Conservation (phyloP, 1,140 invertebrate species). For the Aphelinus atriplicis region DNA sequence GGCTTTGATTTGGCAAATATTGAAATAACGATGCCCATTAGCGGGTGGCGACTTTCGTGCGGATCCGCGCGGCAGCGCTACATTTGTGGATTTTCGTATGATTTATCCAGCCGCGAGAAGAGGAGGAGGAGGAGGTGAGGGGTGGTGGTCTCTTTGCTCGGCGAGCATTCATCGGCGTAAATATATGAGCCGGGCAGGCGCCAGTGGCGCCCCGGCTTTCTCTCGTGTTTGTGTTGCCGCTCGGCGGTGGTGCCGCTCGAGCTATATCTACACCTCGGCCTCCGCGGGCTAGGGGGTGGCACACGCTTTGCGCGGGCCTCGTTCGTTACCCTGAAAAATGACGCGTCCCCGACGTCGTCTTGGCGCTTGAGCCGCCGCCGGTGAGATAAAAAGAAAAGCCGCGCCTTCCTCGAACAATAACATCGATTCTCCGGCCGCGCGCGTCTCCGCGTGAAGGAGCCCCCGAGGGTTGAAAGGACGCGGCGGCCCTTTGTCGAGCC, state of each 20-base stretch:
- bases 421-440: neutral
- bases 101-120: constrained; percentile 31
- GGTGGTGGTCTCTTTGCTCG: constrained; percentile 21
- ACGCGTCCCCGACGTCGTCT: constrained; percentile 37
- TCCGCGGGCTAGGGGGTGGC: neutral
- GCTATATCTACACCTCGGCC: no score
- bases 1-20: constrained; percentile 38
- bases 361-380: neutral
- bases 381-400: no score
- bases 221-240: neutral
- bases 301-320: constrained; percentile 24
- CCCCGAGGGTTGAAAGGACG: constrained; percentile 11
- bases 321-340: constrained; percentile 57
- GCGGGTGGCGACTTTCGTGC: neutral
- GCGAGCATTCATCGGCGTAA: constrained; percentile 38
- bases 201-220: neutral
- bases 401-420: no score
- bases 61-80: neutral
- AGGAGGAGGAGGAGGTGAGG: no score
- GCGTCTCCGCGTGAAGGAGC: no score
- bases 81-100: constrained; percentile 37
- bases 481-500: constrained; percentile 5
- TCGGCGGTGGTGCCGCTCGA: no score
- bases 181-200: constrained; percentile 39
- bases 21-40: constrained; percentile 35